Evolutionary conservation across 2,888 invertebrate genomes (phyloP).

Genomic region (Therioaphis trifolii): DNA sequence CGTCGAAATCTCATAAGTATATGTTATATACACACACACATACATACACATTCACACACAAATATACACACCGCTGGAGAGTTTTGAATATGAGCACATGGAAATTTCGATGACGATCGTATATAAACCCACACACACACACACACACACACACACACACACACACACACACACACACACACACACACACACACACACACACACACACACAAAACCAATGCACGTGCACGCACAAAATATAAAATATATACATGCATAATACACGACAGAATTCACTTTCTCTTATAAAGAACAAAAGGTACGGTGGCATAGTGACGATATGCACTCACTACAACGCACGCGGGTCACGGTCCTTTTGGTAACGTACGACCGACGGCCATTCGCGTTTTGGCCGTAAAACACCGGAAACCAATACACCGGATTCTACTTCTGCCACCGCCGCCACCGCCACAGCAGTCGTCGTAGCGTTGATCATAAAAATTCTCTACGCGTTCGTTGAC

Average conservation of each 20-base stretch:
- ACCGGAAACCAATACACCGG: slow-evolving; percentile 47
- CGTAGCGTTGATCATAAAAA: slow-evolving; percentile 12
- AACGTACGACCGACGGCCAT: not conserved
- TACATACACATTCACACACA: too few species aligned
- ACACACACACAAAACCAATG: not conserved
- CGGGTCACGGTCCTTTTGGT: slow-evolving; percentile 47
- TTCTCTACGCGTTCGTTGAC: slow-evolving; percentile 43
- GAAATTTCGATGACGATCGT: slow-evolving; percentile 58
- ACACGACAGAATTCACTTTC: slow-evolving; percentile 51
- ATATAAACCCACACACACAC: not conserved
- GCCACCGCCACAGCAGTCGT: not conserved
- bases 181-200: too few species aligned
- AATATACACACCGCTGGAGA: too few species aligned
- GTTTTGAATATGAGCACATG: slow-evolving; percentile 47
- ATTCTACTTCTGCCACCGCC: slow-evolving; percentile 9
- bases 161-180: too few species aligned
- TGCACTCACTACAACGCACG: not conserved
- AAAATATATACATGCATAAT: too few species aligned
- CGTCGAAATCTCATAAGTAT: slow-evolving; percentile 19
- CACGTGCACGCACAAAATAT: too few species aligned
- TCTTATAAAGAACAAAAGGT: slow-evolving; percentile 48
- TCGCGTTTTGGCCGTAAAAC: slow-evolving; percentile 38
- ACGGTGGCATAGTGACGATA: not conserved
- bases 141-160: not conserved
- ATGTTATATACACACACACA: too few species aligned